Base-by-base conservation (phyloP, 2,113 vertebrate species). In the Picathartes gymnocephalus region DNA sequence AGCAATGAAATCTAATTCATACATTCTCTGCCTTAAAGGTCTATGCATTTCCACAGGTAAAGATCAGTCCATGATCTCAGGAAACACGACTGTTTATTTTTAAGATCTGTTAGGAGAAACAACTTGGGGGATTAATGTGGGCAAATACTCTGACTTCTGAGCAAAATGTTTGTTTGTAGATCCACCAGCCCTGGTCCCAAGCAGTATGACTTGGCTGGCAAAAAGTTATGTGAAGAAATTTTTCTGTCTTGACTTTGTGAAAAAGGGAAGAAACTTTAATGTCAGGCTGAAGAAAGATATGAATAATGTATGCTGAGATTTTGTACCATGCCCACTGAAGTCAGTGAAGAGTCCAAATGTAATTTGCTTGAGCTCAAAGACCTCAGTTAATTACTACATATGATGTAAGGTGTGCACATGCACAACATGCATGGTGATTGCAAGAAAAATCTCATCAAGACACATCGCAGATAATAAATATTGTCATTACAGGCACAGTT, bases 331-430 rank as follows among this genome's bases (percentile, higher is more conserved):
- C 21, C 58, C 80, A 2, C 15, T 79, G 35, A 88, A 85, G 48
- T 42, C 24, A 68, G 8, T 25, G 33, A 84, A 64, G 25, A 44
- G 24, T 40, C 24, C n/a, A 51, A 79, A 79, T 6, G 2, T 37
- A 42, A 71, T 66, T 54, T 81, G 3, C 33, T 81, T 58, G 35
- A 71, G 19, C 33, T 82, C 66, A 76, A 51, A 68, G 30, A 71
- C 37, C 21, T 81, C 56, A 56, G 24, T 31, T 71, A 70, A 58
- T 13, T 27, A 14, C 25, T 68, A 16, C 6, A 8, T 31, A 28
- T 1, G 1, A n/a, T 19, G 13, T 39, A 58, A 53, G 30, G 42
- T 3, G 0, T 33, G 21, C 1, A 2, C 18, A 24, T n/a, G 27
- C 44, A 56, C 35, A 44, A 42, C 9, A 37, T 45, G 7, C 11